A percentile compares a stretch with the other conserved stretches of the same genome.
Evolutionary conservation across 1,140 invertebrate species (phyloP).

Genomic region (Bactericera cockerelli): DNA sequence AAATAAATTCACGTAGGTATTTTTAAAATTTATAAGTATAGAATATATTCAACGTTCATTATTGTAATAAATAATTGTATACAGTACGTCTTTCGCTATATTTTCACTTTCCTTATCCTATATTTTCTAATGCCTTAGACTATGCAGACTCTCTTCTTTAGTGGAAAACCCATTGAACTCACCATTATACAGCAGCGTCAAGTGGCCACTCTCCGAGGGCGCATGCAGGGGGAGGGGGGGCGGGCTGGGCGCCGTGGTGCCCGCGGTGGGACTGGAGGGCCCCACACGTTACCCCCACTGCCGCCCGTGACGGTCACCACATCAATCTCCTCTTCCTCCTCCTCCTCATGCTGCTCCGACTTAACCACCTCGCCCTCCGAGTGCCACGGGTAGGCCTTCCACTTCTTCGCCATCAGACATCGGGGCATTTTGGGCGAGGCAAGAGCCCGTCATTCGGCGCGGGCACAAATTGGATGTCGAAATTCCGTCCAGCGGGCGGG

Average conservation of each 20-base stretch:
- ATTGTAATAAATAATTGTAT: too few species aligned
- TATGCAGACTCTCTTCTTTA: too few species aligned
- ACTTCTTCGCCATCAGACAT: conserved; percentile 65
- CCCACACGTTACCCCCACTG: conserved; percentile 32
- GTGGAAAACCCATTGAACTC: too few species aligned
- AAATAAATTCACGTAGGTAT: too few species aligned
- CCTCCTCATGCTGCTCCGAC: conserved; percentile 28
- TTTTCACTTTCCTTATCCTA: too few species aligned
- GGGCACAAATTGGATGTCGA: too few species aligned
- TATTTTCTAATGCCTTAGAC: too few species aligned
- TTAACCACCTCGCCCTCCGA: conserved; percentile 16
- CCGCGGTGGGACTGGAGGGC: conserved; percentile 52
- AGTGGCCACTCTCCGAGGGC: background rate
- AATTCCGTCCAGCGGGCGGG: too few species aligned
- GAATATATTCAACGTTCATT: too few species aligned
- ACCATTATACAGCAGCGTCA: background rate
- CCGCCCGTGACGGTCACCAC: conserved; percentile 35
- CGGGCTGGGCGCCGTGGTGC: conserved; percentile 52
- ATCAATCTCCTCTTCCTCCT: conserved; percentile 66
- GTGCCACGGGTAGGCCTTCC: conserved; percentile 61
- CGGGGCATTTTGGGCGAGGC: conserved; percentile 25
- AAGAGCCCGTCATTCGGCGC: background rate
- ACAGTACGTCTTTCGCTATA: too few species aligned
- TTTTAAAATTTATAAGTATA: too few species aligned
- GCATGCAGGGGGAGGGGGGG: conserved; percentile 35